phyloP scores from a whole-genome alignment of 2,888 invertebrate genomes.

The Tiliacea citrago region DNA sequence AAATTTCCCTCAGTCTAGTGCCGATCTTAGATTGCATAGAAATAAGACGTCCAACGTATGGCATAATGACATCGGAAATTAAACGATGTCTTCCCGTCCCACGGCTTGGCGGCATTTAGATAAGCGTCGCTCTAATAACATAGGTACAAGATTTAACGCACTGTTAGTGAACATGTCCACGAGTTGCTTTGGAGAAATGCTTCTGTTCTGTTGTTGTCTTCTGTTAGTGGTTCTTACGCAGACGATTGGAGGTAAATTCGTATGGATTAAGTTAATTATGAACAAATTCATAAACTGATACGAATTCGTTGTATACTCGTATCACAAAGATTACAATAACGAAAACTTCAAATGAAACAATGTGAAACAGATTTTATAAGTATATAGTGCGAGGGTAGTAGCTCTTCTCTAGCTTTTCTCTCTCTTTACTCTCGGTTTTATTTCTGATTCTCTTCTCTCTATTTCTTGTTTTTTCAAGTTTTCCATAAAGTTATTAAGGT shows the following conservation, averaged over 20 bases:
- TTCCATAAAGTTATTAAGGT: neutral
- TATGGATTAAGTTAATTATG: neutral
- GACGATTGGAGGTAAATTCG: neutral
- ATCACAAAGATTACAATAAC: neutral
- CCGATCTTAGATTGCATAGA: conserved; percentile 43
- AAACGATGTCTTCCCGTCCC: conserved; percentile 60
- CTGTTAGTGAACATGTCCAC: conserved; percentile 24
- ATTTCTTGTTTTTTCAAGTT: neutral
- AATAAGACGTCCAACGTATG: conserved; percentile 58
- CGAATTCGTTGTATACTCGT: too few species aligned
- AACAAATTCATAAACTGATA: too few species aligned
- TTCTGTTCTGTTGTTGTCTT: neutral
- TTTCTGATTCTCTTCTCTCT: neutral
- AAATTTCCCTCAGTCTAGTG: neutral
- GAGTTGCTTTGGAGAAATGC: conserved; percentile 14
- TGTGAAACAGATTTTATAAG: neutral
- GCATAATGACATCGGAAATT: conserved; percentile 56
- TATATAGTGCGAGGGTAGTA: neutral
- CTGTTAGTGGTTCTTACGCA: neutral
- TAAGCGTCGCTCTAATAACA: conserved; percentile 60
- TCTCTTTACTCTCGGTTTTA: neutral
- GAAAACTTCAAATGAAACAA: neutral
- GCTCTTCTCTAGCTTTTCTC: too few species aligned
- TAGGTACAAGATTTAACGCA: conserved; percentile 57
- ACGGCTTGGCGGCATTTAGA: conserved; percentile 45